Conservation (phyloP, 2,888 invertebrate genomes). For the Copidosoma aretas region DNA sequence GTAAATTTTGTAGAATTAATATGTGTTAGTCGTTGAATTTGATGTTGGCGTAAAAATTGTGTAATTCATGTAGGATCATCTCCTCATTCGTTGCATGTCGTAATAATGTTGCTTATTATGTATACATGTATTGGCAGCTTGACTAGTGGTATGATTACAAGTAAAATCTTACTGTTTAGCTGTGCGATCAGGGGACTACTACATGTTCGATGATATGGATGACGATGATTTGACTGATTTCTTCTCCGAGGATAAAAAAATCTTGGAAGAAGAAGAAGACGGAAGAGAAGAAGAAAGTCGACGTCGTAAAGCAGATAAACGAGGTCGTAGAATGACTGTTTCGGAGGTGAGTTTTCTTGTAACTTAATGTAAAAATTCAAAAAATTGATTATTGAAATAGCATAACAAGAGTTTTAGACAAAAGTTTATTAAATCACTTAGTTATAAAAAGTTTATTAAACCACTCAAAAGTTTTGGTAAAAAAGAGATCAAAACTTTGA, state of each 20-base stretch:
- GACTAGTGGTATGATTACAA: background rate
- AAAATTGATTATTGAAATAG: no score
- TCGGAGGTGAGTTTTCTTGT: conserved; percentile 45
- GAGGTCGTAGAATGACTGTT: conserved; percentile 63
- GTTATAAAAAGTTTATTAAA: no score
- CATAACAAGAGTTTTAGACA: background rate
- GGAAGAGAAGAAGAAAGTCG: conserved; percentile 65
- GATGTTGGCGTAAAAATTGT: background rate
- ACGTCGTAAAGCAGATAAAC: conserved; percentile 54
- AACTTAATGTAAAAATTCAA: no score
- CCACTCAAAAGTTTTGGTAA: background rate
- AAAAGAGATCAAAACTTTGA: no score
- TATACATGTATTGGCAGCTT: background rate
- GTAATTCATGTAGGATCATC: background rate
- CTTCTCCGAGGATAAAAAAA: conserved; percentile 57
- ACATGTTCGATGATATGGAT: conserved; percentile 96
- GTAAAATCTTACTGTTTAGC: conserved; percentile 68
- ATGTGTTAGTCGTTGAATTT: background rate
- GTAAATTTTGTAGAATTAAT: conserved; percentile 22
- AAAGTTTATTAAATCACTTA: no score
- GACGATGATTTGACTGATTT: conserved; percentile 75
- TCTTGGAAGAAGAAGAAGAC: conserved; percentile 66
- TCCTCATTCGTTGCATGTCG: background rate
- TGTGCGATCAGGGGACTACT: conserved; percentile 97
- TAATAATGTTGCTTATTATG: conserved; percentile 12